Base-by-base conservation (phyloP, 2,888 invertebrate species). In the Ochropacha duplaris region DNA sequence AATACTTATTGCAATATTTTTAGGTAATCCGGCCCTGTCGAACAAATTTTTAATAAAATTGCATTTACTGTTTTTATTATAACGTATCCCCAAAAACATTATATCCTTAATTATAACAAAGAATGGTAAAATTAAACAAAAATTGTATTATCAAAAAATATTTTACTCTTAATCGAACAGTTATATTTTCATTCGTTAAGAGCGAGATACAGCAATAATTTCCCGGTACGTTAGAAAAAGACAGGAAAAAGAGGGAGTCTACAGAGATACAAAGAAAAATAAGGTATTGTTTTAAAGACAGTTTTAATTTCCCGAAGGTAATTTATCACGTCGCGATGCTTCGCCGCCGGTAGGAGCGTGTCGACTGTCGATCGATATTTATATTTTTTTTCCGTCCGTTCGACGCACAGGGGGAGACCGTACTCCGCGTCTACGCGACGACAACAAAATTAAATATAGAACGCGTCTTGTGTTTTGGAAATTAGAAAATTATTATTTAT, bases 301-400 rank as follows among this genome's bases (percentile, higher is more conserved):
- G 85, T 90, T 93, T 93, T 91, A 93, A 93, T 93, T 93, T 93
- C 93, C 93, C 90, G 90, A 89, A 89, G 87, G 90, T 93, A 92
- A 93, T 92, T 93, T 93, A 93, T 93, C 88, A 87, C 86, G 71
- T 55, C 58, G 64, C 76, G 75, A 75, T 79, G 79, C 78, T 83
- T 81, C 74, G 77, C 34, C 14, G 81, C 76, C 78, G 78, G 78
- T 66, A 71, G 67, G 62, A 70, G 73, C 75, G 69, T 73, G 64
- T 69, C 73, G 81, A 83, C 84, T 73, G 64, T 69, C 74, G 81
- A 83, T 84, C 84, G 83, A 85, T 86, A 81, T 84, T 80, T 78
- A 66, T 76, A 71, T 79, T 81, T 59, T 57, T 68, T 66, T 36
- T 39, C 49, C 22, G 50, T 49, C 39, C 22, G 22, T 80, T 78